Conservation (phyloP, 2,797 vertebrate genomes). For the Gallinago stenura region DNA sequence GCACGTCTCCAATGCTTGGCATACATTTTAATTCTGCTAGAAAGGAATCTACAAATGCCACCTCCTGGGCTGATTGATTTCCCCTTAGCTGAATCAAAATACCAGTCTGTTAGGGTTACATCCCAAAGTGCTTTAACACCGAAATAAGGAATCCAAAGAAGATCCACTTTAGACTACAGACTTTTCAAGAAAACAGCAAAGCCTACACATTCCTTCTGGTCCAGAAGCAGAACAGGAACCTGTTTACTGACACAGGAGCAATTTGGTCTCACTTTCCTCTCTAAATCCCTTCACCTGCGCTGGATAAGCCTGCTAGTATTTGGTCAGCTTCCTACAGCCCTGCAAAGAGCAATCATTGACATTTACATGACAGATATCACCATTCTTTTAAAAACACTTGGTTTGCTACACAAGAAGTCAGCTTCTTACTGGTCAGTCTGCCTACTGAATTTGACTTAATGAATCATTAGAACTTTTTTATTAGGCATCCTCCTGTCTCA, state of each 20-base stretch:
- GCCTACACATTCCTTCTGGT: neutral
- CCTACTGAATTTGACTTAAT: neutral
- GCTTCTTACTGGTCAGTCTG: neutral
- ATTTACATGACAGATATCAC: rapidly evolving
- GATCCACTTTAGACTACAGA: neutral
- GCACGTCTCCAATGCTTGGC: neutral
- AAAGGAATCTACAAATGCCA: neutral
- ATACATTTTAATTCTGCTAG: neutral
- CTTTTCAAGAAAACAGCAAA: neutral
- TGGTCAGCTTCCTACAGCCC: neutral
- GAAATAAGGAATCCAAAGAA: neutral
- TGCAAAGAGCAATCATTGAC: neutral
- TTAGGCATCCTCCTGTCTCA: neutral
- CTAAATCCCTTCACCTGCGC: neutral
- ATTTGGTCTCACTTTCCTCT: neutral
- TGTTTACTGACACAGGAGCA: too few species aligned
- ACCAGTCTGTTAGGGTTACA: neutral
- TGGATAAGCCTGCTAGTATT: neutral
- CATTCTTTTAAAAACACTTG: rapidly evolving
- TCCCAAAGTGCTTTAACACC: neutral
- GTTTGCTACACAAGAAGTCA: neutral
- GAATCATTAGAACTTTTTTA: neutral
- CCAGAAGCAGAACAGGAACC: neutral
- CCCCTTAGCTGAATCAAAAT: neutral
- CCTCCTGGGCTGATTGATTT: neutral